Conservation (phyloP, 1,140 invertebrate species). For the Drosophila dunni region DNA sequence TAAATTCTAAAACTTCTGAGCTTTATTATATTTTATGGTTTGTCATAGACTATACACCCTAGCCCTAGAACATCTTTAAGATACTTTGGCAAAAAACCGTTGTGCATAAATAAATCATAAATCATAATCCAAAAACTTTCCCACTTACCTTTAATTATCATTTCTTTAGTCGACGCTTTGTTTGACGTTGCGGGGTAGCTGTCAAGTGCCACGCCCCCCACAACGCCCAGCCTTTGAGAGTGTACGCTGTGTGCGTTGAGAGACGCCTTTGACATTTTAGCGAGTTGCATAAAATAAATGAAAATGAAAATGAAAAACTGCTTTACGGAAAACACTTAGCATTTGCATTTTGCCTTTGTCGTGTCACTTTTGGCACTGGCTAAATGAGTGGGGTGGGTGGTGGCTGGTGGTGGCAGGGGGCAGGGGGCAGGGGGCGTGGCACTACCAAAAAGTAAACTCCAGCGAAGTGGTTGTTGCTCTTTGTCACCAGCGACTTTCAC, state of each 20-base stretch:
- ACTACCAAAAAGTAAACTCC: conserved; percentile 1
- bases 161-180: conserved; percentile 10
- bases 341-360: conserved; percentile 71
- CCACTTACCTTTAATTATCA: conserved; percentile 2
- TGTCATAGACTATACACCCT: too few relatives aligned
- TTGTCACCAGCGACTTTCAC: conserved; percentile 26
- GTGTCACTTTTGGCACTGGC: conserved; percentile 46
- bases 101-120: not conserved
- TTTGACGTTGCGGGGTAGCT: not conserved
- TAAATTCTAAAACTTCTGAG: too few relatives aligned
- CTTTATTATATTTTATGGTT: too few relatives aligned
- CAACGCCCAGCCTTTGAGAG: conserved; percentile 29
- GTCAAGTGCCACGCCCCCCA: conserved; percentile 15
- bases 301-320: conserved; percentile 81
- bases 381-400: conserved; percentile 41
- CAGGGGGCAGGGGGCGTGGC: not conserved
- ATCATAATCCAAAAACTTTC: conserved; percentile 1
- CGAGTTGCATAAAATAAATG: conserved; percentile 79
- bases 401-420: not conserved
- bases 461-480: conserved; percentile 28
- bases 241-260: conserved; percentile 23
- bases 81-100: too few relatives aligned
- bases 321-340: conserved; percentile 56
- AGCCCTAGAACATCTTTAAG: too few relatives aligned
- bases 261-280: conserved; percentile 72